These are phyloP conservation scores for Hiodon alosoides DNA, from an alignment of 2,113 vertebrate genomes.

Conservation along the genomic window DNA sequence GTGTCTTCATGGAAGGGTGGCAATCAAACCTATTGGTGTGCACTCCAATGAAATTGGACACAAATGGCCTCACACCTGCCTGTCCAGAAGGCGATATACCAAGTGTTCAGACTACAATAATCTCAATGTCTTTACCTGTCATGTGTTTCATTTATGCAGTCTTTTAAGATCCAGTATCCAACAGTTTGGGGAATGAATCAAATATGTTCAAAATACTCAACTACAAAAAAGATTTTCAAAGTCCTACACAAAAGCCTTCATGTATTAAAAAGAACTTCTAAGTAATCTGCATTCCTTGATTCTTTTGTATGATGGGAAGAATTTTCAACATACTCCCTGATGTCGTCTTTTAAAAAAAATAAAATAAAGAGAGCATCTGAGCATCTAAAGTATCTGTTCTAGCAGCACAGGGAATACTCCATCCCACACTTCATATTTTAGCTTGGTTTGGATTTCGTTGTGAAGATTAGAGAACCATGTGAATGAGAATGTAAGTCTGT, in stretches of 20 bases:
- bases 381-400: constrained; percentile 66
- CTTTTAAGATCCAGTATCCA: constrained; percentile 63
- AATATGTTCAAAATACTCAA: constrained; percentile 52
- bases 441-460: constrained; percentile 67
- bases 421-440: constrained; percentile 55
- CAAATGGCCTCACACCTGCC: constrained; percentile 48
- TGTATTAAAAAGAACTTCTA: constrained; percentile 63
- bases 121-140: constrained; percentile 66
- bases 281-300: constrained; percentile 52
- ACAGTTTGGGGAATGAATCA: constrained; percentile 64
- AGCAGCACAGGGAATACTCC: constrained; percentile 64
- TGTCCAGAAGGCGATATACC: constrained; percentile 40
- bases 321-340: constrained; percentile 74
- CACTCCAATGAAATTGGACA: constrained; percentile 72
- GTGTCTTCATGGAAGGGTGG: constrained; percentile 80
- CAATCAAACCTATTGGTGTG: constrained; percentile 91
- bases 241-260: constrained; percentile 64
- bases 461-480: constrained; percentile 61
- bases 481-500: neutral
- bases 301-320: constrained; percentile 54
- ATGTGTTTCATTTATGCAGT: constrained; percentile 64
- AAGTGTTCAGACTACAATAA: constrained; percentile 59
- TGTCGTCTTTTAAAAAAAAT: constrained; percentile 70
- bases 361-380: constrained; percentile 66
- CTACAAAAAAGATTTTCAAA: constrained; percentile 57